phyloP scores from a whole-genome alignment of 2,113 vertebrate species.

The Potamarius usumacintae region DNA sequence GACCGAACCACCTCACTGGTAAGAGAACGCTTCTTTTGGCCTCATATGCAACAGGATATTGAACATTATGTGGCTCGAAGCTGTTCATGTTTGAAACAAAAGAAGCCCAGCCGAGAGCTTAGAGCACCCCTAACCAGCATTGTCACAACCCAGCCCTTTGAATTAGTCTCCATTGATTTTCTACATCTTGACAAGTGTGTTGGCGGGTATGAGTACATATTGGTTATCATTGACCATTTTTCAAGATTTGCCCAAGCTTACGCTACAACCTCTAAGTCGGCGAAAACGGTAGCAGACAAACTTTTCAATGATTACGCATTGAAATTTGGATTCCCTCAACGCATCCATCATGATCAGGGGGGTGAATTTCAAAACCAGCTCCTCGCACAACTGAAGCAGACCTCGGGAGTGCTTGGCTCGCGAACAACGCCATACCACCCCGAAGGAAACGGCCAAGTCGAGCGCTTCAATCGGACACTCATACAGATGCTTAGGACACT shows the following conservation, averaged over 20 bases:
- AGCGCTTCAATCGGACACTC: neutral
- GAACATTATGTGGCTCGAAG: neutral
- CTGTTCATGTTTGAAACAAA: neutral
- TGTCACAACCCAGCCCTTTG: neutral
- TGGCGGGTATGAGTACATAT: neutral
- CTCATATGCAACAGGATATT: neutral
- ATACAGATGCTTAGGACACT: slow-evolving; percentile 8
- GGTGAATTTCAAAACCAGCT: neutral
- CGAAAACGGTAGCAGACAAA: neutral
- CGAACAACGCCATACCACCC: slow-evolving; percentile 29
- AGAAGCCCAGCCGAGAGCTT: neutral
- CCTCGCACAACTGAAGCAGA: neutral
- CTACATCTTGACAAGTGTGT: neutral
- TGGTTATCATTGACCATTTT: neutral
- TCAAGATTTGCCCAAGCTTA: neutral
- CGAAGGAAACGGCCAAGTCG: neutral
- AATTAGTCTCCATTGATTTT: neutral
- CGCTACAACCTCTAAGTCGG: neutral
- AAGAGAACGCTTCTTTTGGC: slow-evolving; percentile 1
- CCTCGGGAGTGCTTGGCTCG: slow-evolving; percentile 8
- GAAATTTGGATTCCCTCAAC: neutral
- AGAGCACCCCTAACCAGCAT: neutral
- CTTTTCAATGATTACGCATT: slow-evolving; percentile 6
- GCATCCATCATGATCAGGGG: neutral
- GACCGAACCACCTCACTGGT: neutral